Evolutionary conservation across 2,888 invertebrate species (phyloP).

Genomic region (Dichetophora obliterata): DNA sequence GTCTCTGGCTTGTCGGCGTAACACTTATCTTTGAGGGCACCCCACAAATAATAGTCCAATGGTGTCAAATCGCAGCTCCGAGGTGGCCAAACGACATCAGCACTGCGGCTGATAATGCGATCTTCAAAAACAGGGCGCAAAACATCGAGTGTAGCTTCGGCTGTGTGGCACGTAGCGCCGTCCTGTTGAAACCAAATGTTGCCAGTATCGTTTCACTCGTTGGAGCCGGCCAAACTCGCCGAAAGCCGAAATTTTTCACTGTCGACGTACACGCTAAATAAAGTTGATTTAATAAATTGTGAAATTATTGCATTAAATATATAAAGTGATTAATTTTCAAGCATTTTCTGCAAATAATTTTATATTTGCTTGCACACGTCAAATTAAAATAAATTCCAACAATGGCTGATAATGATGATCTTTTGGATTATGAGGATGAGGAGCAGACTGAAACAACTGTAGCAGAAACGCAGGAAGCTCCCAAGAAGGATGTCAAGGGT

Average conservation of each 20-base stretch:
- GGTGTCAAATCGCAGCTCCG: too few species aligned
- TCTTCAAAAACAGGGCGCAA: too few species aligned
- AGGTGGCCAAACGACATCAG: too few species aligned
- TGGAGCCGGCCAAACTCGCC: too few species aligned
- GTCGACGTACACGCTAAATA: neutral
- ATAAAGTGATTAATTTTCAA: neutral
- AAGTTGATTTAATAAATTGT: slow-evolving; percentile 3
- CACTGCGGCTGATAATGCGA: too few species aligned
- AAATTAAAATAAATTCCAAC: slow-evolving; percentile 45
- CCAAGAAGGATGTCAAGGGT: slow-evolving; percentile 95
- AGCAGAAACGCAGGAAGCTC: slow-evolving; percentile 77
- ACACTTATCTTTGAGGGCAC: too few species aligned
- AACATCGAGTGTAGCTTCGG: too few species aligned
- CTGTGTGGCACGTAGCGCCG: too few species aligned
- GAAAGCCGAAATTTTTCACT: neutral
- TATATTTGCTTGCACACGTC: neutral
- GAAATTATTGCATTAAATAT: neutral
- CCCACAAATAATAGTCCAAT: too few species aligned
- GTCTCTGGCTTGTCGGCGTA: too few species aligned
- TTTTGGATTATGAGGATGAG: slow-evolving; percentile 99
- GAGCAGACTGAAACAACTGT: slow-evolving; percentile 88
- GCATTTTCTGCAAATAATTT: neutral
- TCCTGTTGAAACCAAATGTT: too few species aligned
- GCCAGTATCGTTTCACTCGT: too few species aligned
- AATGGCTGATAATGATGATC: slow-evolving; percentile 94